Base-by-base conservation (phyloP, 1,140 invertebrate species). In the Saccostrea glomerata region DNA sequence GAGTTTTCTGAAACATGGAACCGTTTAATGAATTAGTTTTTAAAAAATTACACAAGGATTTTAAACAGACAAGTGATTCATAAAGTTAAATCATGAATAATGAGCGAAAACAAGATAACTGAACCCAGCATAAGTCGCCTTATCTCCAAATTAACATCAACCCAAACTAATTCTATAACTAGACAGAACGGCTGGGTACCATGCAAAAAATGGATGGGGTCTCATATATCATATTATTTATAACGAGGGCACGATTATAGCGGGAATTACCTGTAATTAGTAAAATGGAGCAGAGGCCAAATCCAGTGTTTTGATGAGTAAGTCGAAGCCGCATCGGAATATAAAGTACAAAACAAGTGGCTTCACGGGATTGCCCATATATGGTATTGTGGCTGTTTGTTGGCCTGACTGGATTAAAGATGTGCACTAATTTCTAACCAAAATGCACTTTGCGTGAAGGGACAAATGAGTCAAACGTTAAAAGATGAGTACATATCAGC, bases 201-300 rank as follows among this genome's bases (percentile, higher is more conserved):
- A 36, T 9, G 25, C 11, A 40, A 73, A 63, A 63, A 25, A 30
- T 30, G 30, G 70, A 73, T 36, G 23, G 70, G 70, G 25, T n/a
- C 70, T 73, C 70, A 30, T 73, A 73, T 73, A 73, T 73, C n/a
- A 73, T 73, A 73, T 73, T 73, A 25, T 73, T 73, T 73, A 73
- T 25, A 73, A 73, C 70, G 36, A 30, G 25, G 30, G 70, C 30
- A 25, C 23, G 70, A 73, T 73, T 73, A 73, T 15, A 4, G 15
- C n/a, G 40, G 25, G 70, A 30, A 73, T 73, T 73, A 73, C 12
- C 30, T 36, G 30, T 73, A 73, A 73, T 73, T 73, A 73, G 70
- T 9, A 73, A 73, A 73, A 23, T 30, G 30, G 70, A 73, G 23
- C 70, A 73, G 70, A 12, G 70, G 70, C 70, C 70, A 73, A 73